A percentile compares a stretch with the other conserved stretches of the same genome.
These are phyloP conservation scores for Agrilus planipennis DNA, from an alignment of 1,140 invertebrate genomes.

Conservation along the genomic window DNA sequence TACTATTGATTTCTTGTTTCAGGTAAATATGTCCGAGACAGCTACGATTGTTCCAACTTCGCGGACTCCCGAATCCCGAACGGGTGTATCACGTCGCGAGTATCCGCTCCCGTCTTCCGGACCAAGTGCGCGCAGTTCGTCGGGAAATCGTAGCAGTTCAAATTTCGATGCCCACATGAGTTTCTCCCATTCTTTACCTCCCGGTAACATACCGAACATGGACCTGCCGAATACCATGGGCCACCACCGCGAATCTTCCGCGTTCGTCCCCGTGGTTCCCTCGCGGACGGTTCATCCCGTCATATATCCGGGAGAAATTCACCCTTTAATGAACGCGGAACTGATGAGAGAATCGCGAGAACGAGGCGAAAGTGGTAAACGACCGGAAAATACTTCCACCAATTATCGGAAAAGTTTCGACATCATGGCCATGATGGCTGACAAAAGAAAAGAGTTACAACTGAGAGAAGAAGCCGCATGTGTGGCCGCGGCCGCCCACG, in stretches of 20 bases:
- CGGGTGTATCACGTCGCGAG: conserved; percentile 22
- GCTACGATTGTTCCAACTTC: conserved; percentile 9
- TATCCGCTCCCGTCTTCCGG: conserved; percentile 20
- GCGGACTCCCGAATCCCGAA: conserved; percentile 16
- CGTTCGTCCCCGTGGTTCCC: conserved; percentile 73
- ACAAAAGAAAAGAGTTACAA: conserved; percentile 69
- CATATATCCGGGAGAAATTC: conserved; percentile 53
- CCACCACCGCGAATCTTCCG: conserved; percentile 62
- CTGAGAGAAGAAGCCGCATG: conserved; percentile 48
- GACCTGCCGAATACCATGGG: conserved; percentile 36
- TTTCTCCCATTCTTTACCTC: conserved; percentile 51
- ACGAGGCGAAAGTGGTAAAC: conserved; percentile 38
- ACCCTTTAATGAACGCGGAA: conserved; percentile 41
- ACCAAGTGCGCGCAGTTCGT: conserved; percentile 28
- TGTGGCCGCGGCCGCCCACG: conserved; percentile 31
- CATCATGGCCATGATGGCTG: conserved; percentile 76
- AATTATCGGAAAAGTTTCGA: conserved; percentile 49
- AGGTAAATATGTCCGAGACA: conserved; percentile 22
- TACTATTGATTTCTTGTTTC: background rate
- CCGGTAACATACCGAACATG: conserved; percentile 26
- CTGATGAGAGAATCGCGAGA: conserved; percentile 41
- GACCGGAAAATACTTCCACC: conserved; percentile 35
- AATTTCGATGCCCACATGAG: conserved; percentile 52
- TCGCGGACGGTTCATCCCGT: conserved; percentile 54
- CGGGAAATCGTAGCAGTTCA: conserved; percentile 35